Percentiles rank a stretch among this genome's conserved stretches.
Conservation (phyloP, 2,888 invertebrate genomes). For the Slavum lentiscoides region DNA sequence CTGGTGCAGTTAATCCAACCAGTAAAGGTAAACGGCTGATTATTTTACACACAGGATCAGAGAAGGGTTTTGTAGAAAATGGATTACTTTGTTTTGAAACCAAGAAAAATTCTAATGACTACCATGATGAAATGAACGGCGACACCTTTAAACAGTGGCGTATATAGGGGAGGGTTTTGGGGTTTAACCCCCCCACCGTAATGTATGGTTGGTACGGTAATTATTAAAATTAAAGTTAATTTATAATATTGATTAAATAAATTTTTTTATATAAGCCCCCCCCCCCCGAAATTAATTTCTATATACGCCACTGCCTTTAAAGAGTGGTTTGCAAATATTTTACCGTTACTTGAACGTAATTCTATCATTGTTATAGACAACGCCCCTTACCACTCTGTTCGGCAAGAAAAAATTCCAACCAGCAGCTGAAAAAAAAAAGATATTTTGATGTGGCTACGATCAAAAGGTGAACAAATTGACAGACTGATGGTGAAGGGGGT, state of each 20-base stretch:
- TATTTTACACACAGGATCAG: conserved; percentile 36
- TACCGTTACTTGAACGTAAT: conserved; percentile 9
- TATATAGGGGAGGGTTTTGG: no score
- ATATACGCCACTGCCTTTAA: no score
- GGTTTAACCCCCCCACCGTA: no score
- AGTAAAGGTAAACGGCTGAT: conserved; percentile 51
- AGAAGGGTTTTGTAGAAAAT: conserved; percentile 56
- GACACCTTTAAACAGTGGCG: background rate
- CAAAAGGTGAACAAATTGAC: conserved; percentile 25
- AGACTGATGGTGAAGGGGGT: conserved; percentile 5
- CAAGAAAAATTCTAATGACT: conserved; percentile 54
- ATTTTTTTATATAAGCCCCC: no score
- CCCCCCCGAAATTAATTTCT: no score
- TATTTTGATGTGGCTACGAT: conserved; percentile 40
- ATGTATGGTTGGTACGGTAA: no score
- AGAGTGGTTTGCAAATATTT: conserved; percentile 32
- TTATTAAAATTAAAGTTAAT: no score
- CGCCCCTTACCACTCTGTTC: conserved; percentile 9
- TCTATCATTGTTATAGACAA: conserved; percentile 28
- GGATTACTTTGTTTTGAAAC: conserved; percentile 55
- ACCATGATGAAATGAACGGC: conserved; percentile 12
- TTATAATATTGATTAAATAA: no score
- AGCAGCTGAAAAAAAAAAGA: conserved; percentile 8
- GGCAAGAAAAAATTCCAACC: conserved; percentile 14
- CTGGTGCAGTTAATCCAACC: conserved; percentile 32